These are phyloP conservation scores for Cataglyphis rosenhaueri DNA, from an alignment of 2,888 invertebrate species.

Conservation along the genomic window DNA sequence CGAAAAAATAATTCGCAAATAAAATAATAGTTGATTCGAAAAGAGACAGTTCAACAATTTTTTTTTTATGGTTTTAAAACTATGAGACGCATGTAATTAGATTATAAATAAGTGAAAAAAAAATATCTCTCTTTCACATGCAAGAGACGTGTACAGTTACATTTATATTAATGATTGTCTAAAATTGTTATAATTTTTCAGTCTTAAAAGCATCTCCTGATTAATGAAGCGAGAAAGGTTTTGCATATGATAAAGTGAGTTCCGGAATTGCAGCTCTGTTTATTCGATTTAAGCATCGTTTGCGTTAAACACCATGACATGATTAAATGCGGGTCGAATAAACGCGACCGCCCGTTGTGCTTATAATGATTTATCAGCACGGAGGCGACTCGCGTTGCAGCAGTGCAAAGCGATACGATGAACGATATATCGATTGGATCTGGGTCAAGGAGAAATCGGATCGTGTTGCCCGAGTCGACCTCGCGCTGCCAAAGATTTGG, in stretches of 20 bases:
- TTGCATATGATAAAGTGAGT: background rate
- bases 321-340: slow-evolving; percentile 44
- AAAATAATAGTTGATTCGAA: background rate
- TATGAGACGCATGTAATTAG: background rate
- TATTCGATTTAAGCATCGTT: slow-evolving; percentile 37
- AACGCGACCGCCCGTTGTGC: slow-evolving; percentile 51
- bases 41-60: background rate
- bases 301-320: slow-evolving; percentile 25
- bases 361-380: slow-evolving; percentile 59
- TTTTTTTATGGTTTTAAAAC: background rate
- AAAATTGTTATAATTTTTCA: background rate
- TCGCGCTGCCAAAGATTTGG: slow-evolving; percentile 72
- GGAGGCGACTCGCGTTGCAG: slow-evolving; percentile 60
- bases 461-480: slow-evolving; percentile 63
- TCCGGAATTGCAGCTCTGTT: slow-evolving; percentile 11
- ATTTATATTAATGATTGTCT: background rate
- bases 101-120: background rate
- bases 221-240: background rate
- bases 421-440: slow-evolving; percentile 73
- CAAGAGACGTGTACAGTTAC: background rate
- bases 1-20: background rate
- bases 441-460: slow-evolving; percentile 80
- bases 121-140: background rate
- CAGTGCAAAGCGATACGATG: slow-evolving; percentile 62
- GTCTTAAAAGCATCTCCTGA: background rate